A percentile compares a stretch with the other conserved stretches of the same genome.
Conservation (phyloP, 2,113 vertebrate genomes). For the Heterocephalus glaber region DNA sequence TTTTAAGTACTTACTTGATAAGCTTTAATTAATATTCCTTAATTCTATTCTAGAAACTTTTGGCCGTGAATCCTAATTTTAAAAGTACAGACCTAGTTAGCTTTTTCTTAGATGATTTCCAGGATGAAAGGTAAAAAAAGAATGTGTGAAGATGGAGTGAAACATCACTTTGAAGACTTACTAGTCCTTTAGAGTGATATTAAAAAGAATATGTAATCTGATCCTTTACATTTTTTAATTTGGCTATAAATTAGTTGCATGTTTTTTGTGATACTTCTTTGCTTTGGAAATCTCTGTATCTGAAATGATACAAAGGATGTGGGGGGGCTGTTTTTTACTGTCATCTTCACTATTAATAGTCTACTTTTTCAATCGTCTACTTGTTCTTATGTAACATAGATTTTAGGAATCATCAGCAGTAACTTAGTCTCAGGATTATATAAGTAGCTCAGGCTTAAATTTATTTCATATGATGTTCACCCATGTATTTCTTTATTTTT, state of each 20-base stretch:
- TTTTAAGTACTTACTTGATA: not conserved
- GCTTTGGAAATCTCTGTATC: slow-evolving; percentile 3
- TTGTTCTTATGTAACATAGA: not conserved
- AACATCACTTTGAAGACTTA: not conserved
- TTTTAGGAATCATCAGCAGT: not conserved
- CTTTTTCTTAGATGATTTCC: not conserved
- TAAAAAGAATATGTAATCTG: not conserved
- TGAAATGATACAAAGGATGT: not conserved
- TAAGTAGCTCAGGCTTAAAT: not conserved
- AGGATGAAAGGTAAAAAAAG: not conserved
- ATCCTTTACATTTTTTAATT: not conserved
- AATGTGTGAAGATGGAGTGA: not conserved
- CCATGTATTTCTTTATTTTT: slow-evolving; percentile 13
- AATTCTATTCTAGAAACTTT: not conserved
- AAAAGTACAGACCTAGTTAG: not conserved
- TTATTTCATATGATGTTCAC: slow-evolving; percentile 9
- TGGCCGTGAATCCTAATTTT: not conserved
- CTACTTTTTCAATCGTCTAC: not conserved
- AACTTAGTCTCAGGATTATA: not conserved
- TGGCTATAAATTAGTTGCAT: not conserved
- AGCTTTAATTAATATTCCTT: not conserved
- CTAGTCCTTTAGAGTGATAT: not conserved
- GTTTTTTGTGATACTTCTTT: not conserved
- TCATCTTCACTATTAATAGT: not conserved
- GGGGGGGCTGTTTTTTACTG: not conserved